phyloP scores from a whole-genome alignment of 1,140 invertebrate species.

The Pachypsylla venusta region DNA sequence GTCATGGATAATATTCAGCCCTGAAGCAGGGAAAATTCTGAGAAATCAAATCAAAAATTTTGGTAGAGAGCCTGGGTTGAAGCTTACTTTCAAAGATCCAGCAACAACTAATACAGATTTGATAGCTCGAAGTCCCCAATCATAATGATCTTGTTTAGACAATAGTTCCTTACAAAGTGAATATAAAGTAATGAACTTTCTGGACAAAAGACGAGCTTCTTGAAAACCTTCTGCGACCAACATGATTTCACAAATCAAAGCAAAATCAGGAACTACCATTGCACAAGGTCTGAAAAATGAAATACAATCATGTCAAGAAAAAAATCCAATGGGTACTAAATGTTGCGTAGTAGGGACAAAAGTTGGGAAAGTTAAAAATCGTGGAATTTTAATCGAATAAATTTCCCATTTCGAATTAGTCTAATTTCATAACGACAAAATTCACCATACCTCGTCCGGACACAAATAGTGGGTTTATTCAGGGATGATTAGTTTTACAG shows the following conservation, averaged over 20 bases:
- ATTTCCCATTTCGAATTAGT: too few species aligned
- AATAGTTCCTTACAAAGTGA: constrained; percentile 71
- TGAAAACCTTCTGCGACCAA: constrained; percentile 84
- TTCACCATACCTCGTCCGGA: too few species aligned
- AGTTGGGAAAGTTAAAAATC: too few species aligned
- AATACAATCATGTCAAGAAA: too few species aligned
- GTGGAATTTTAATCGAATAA: too few species aligned
- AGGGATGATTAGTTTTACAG: too few species aligned
- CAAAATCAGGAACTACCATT: constrained; percentile 89
- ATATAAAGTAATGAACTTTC: constrained; percentile 84
- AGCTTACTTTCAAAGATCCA: constrained; percentile 51
- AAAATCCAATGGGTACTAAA: too few species aligned
- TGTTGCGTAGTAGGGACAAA: too few species aligned
- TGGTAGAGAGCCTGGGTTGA: neutral
- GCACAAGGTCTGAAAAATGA: constrained; percentile 60
- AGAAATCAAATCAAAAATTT: neutral
- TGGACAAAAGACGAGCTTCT: constrained; percentile 66
- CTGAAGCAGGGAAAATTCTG: too few species aligned
- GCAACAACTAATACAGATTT: constrained; percentile 86
- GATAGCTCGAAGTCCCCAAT: constrained; percentile 85
- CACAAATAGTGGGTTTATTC: too few species aligned
- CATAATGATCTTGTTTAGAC: constrained; percentile 88
- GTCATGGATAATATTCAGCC: too few species aligned
- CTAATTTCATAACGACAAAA: too few species aligned
- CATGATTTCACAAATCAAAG: constrained; percentile 88